These are phyloP conservation scores for Oceanites oceanicus DNA, from an alignment of 2,113 vertebrate genomes.

Conservation along the genomic window DNA sequence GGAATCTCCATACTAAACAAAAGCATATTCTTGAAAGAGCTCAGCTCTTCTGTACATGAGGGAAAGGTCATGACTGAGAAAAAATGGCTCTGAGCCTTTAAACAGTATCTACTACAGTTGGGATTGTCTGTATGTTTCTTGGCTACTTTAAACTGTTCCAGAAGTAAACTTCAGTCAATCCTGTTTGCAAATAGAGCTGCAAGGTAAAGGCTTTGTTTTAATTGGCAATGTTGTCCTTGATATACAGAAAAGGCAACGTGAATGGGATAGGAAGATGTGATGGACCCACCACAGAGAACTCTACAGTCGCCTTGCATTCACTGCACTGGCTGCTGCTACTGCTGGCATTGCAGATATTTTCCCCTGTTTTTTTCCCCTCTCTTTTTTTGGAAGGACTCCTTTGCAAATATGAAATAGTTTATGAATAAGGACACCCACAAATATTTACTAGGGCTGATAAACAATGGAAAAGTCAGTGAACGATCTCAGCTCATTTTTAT, in stretches of 20 bases:
- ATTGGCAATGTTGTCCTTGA: background rate
- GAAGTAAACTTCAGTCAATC: background rate
- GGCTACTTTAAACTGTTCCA: background rate
- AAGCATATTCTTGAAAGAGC: background rate
- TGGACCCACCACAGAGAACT: background rate
- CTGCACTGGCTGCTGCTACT: background rate
- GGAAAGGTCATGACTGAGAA: background rate
- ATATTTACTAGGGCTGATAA: conserved; percentile 59
- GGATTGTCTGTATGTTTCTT: background rate
- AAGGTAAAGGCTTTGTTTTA: conserved; percentile 29
- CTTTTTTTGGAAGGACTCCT: background rate
- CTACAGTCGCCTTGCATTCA: background rate
- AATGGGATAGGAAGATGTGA: background rate
- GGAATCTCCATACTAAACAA: background rate
- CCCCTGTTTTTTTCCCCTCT: background rate
- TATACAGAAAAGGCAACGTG: background rate
- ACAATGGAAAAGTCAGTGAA: conserved; percentile 51
- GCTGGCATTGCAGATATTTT: background rate
- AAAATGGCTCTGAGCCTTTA: background rate
- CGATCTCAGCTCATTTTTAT: background rate
- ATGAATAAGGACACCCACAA: conserved; percentile 29
- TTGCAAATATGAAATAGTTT: conserved; percentile 16
- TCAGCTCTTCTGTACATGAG: background rate
- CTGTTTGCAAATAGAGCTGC: background rate
- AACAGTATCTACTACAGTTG: background rate